Base-by-base conservation (phyloP, 2,113 vertebrate species). In the Peromyscus leucopus region DNA sequence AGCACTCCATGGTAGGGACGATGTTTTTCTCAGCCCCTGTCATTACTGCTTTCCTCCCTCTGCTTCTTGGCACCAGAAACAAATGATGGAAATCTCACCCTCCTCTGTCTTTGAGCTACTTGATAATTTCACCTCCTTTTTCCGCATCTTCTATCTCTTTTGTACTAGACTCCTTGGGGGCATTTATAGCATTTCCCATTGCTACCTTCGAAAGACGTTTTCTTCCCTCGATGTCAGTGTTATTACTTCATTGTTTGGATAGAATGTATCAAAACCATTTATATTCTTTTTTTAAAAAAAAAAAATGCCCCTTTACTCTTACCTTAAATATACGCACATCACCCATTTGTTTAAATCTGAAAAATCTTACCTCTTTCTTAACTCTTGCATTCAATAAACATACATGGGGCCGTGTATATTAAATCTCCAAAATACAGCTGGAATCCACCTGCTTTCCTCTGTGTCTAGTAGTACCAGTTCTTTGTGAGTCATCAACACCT, bases 261-360 rank as follows among this genome's bases (percentile, higher is more conserved):
- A 91, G 19, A 89, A 48, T 0, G 15, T 69, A 19, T 93, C 22
- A 36, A 89, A 93, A 76, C 19, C 87, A 85, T 69, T 87, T 90
- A 33, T 96, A 94, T 87, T 67, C 15, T 90, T 92, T 89, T 67
- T 39, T 5, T 2, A n/a, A n/a, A n/a, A n/a, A n/a, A n/a, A 92
- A 48, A 55, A 97, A 97, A 69, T 16, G 2, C 11, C 84, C 16
- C 7, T 96, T 92, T 90, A 24, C 19, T 90, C 86, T 94, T 95
- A 85, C n/a, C 5, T 91, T 69, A 95, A 89, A 72, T 26, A 90
- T 4, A 90, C 0, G 33, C 17, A 36, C 1, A 89, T 86, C 8
- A 51, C 7, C n/a, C 75, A 93, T 17, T 90, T 71, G 31, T 59
- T 93, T 87, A 87, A 93, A 75, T 17, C 39, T 83, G 7, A 36